Evolutionary conservation across 2,113 vertebrate genomes (phyloP).

Genomic region (Pampusana beccarii): DNA sequence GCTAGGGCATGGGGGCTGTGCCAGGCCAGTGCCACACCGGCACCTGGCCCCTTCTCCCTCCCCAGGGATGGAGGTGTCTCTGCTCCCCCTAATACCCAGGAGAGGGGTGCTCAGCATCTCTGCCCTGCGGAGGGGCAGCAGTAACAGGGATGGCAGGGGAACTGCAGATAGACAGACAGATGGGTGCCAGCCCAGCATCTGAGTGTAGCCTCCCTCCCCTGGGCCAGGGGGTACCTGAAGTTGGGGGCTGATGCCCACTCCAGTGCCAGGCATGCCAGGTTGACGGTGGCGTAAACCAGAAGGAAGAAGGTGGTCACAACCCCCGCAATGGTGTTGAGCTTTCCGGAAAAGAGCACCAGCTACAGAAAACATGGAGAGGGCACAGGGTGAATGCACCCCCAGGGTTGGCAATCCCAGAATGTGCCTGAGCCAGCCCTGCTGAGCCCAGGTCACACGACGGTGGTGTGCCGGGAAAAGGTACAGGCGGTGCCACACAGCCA

Average conservation of each 20-base stretch:
- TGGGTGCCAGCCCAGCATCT: neutral
- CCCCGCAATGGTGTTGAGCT: conserved; percentile 91
- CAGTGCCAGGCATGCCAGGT: conserved; percentile 88
- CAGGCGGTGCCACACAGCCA: rapidly evolving
- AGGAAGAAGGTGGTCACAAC: conserved; percentile 92
- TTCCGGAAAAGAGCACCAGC: conserved; percentile 90
- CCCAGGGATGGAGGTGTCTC: neutral
- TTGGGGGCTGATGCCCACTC: conserved; percentile 94
- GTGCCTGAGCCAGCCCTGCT: neutral
- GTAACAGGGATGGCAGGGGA: neutral
- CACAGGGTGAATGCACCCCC: neutral
- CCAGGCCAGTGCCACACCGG: neutral
- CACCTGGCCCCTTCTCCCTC: neutral
- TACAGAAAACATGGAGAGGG: conserved; percentile 20
- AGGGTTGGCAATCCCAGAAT: rapidly evolving
- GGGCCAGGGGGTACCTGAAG: conserved; percentile 78
- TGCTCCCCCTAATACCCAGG: neutral
- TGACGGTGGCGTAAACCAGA: conserved; percentile 88
- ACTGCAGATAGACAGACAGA: neutral
- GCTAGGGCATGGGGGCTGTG: neutral
- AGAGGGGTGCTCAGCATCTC: neutral
- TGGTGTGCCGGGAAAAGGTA: rapidly evolving
- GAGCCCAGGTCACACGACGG: neutral
- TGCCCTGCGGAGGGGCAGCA: neutral
- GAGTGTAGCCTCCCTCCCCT: neutral